Conservation (phyloP, 2,888 invertebrate genomes). For the Drosophila koepferae region DNA sequence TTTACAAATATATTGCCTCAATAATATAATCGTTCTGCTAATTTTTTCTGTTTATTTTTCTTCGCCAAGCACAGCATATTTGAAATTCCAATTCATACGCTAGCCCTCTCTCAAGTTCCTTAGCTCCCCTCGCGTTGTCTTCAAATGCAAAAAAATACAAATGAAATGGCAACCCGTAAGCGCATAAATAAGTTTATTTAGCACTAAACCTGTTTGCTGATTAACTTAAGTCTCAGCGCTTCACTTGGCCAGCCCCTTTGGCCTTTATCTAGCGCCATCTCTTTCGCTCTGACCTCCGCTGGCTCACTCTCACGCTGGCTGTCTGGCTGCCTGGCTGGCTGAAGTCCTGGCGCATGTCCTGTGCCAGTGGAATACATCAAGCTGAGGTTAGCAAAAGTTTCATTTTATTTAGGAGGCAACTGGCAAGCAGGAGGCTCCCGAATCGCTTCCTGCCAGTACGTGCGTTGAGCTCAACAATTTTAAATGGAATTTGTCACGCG, state of each 20-base stretch:
- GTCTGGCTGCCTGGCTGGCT: slow-evolving; percentile 6
- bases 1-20: too few species aligned
- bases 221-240: slow-evolving; percentile 73
- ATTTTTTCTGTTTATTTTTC: neutral
- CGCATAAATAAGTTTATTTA: slow-evolving; percentile 75
- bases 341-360: slow-evolving; percentile 48
- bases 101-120: neutral
- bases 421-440: slow-evolving; percentile 39
- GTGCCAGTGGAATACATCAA: slow-evolving; percentile 73
- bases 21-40: neutral
- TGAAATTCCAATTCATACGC: slow-evolving; percentile 8
- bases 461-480: slow-evolving; percentile 79
- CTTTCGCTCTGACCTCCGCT: slow-evolving; percentile 1
- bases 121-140: too few species aligned
- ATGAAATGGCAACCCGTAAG: slow-evolving; percentile 52
- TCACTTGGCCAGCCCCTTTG: slow-evolving; percentile 11
- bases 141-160: slow-evolving; percentile 28
- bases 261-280: neutral
- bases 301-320: neutral
- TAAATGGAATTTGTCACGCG: slow-evolving; percentile 82
- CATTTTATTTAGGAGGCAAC: slow-evolving; percentile 72
- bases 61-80: neutral
- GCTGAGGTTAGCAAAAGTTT: slow-evolving; percentile 79
- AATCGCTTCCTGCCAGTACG: slow-evolving; percentile 48
- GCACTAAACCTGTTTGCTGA: slow-evolving; percentile 79